phyloP scores from a whole-genome alignment of 2,113 vertebrate species.

The Cryptotis parvus region DNA sequence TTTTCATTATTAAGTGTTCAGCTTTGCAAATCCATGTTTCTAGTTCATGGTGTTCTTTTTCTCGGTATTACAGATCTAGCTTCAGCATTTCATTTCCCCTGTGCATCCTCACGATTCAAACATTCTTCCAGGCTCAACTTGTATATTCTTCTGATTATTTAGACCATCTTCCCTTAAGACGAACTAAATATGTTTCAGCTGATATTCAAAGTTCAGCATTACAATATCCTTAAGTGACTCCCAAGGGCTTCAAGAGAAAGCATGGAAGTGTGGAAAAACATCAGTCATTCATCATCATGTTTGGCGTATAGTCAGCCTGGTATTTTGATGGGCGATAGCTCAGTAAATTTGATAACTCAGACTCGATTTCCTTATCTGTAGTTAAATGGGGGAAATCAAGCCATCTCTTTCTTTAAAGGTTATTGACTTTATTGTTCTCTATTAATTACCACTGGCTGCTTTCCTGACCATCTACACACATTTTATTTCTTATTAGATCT shows the following conservation, averaged over 20 bases:
- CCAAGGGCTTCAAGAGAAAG: background rate
- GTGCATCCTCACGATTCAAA: background rate
- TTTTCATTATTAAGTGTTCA: background rate
- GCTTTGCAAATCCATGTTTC: background rate
- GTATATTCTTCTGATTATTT: constrained; percentile 42
- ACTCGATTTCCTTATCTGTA: background rate
- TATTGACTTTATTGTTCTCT: background rate
- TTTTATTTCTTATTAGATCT: background rate
- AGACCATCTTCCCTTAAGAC: background rate
- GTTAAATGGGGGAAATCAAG: background rate
- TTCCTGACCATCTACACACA: background rate
- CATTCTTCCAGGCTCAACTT: background rate
- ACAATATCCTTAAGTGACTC: background rate
- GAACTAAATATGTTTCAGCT: background rate
- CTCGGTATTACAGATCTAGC: background rate
- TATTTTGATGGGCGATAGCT: background rate
- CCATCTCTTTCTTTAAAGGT: background rate
- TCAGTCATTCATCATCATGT: background rate
- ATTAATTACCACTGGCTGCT: background rate
- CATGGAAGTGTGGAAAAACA: background rate
- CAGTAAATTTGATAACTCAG: background rate
- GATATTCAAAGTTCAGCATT: background rate
- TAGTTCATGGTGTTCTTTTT: background rate
- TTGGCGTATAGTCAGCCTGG: background rate
- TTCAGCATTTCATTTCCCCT: background rate